Percentiles rank a stretch among this genome's conserved stretches.
Evolutionary conservation across 2,113 vertebrate species (phyloP).

Genomic region (Panthera uncia): DNA sequence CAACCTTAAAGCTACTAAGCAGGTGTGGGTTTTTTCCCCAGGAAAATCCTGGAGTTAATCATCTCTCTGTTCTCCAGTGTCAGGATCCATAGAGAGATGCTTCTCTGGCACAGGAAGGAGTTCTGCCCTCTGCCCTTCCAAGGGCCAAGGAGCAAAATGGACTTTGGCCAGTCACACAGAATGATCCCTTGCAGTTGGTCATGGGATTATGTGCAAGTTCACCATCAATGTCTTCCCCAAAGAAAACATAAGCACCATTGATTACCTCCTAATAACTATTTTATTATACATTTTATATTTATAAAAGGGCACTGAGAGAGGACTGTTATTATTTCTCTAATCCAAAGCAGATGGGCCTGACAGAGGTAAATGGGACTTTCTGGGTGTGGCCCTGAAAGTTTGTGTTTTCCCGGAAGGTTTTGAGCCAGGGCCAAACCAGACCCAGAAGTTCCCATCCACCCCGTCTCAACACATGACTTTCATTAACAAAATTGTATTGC

Average conservation of each 20-base stretch:
- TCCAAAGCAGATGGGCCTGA: slow-evolving; percentile 76
- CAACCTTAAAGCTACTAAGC: background rate
- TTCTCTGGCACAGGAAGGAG: background rate
- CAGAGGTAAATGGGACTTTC: slow-evolving; percentile 74
- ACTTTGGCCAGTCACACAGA: background rate
- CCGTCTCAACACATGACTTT: slow-evolving; percentile 77
- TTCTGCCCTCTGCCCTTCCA: background rate
- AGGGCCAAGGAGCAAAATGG: background rate
- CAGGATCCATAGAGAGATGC: background rate
- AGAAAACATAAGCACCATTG: slow-evolving; percentile 67
- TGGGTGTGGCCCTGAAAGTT: slow-evolving; percentile 71
- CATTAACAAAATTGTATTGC: slow-evolving; percentile 78
- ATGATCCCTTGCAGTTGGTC: background rate
- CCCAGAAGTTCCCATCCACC: slow-evolving; percentile 72
- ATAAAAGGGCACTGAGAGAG: slow-evolving; percentile 35
- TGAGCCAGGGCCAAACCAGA: slow-evolving; percentile 74
- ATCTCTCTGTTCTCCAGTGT: background rate
- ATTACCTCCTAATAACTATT: slow-evolving; percentile 71
- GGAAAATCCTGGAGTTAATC: no score
- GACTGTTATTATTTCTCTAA: slow-evolving; percentile 74
- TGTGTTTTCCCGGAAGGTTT: slow-evolving; percentile 79
- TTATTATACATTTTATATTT: slow-evolving; percentile 73
- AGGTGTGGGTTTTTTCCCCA: background rate
- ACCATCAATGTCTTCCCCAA: slow-evolving; percentile 25
- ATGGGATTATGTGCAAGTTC: background rate